Conservation (phyloP, 30 jellyfish, hydroid and myxozoan species). For the Aurelia coerulea region DNA sequence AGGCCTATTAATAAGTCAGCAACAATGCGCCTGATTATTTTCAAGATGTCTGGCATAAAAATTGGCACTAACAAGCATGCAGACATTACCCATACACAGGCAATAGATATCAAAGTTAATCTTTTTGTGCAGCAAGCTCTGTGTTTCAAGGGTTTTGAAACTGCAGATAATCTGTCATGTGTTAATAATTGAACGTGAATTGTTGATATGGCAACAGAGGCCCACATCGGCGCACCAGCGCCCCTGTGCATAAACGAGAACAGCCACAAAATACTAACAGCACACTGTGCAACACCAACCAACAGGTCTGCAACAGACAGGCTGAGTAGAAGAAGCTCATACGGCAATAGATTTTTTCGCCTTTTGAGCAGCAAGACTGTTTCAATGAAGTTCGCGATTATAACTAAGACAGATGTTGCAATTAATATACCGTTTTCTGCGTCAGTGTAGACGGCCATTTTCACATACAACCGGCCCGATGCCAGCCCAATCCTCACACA, state of each 20-base stretch:
- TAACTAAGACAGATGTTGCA: constrained; percentile 1
- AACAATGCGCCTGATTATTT: too few species aligned
- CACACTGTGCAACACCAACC: constrained; percentile 34
- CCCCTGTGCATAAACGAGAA: background rate
- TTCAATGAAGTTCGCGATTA: constrained; percentile 27
- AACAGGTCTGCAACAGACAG: constrained; percentile 45
- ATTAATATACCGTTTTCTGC: too few species aligned
- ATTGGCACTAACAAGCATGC: too few species aligned
- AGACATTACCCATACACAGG: constrained; percentile 5
- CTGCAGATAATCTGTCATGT: constrained; percentile 31
- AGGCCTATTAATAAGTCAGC: too few species aligned
- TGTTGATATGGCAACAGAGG: constrained; percentile 2
- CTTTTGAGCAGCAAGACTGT: constrained; percentile 6
- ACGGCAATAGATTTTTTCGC: background rate
- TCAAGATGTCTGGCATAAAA: too few species aligned
- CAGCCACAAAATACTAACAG: constrained; percentile 1
- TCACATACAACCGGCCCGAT: too few species aligned
- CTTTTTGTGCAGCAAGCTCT: constrained; percentile 24
- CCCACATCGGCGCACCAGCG: constrained; percentile 16
- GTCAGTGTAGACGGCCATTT: too few species aligned
- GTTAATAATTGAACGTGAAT: constrained; percentile 33
- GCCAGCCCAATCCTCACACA: too few species aligned
- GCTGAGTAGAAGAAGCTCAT: constrained; percentile 46
- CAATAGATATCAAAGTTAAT: background rate
- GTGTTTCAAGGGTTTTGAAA: constrained; percentile 32